Evolutionary conservation across 2,113 vertebrate species (phyloP).

Genomic region (Centropristis striata): DNA sequence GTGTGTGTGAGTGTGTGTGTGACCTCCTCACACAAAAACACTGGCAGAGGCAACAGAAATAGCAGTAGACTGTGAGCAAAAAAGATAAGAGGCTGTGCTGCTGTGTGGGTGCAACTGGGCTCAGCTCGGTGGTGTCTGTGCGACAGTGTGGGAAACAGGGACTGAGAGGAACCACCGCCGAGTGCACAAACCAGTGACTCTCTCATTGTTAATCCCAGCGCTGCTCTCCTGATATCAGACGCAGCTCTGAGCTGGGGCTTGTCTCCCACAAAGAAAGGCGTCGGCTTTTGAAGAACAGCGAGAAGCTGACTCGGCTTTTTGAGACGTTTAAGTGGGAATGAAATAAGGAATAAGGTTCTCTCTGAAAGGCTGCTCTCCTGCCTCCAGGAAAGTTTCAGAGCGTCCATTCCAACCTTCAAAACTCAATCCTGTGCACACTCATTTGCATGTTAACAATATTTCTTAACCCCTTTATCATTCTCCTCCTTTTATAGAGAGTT

Average conservation of each 20-base stretch:
- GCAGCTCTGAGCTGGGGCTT: conserved; percentile 34
- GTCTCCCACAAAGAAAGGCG: conserved; percentile 34
- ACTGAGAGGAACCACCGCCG: conserved; percentile 55
- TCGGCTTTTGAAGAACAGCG: conserved; percentile 39
- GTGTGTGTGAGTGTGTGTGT: no score
- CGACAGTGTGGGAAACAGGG: conserved; percentile 42
- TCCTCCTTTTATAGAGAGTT: no score
- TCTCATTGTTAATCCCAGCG: conserved; percentile 47
- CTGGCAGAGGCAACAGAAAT: conserved; percentile 60
- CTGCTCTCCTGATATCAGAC: conserved; percentile 47
- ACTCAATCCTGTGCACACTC: neutral
- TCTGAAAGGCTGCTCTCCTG: conserved; percentile 30
- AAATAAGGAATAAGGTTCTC: conserved; percentile 37
- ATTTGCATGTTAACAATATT: conserved; percentile 31
- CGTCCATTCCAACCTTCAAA: conserved; percentile 15
- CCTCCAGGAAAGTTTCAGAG: conserved; percentile 33
- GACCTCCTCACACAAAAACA: conserved; percentile 29
- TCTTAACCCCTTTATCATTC: no score
- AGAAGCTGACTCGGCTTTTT: conserved; percentile 52
- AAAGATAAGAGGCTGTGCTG: conserved; percentile 74
- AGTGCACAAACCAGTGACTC: conserved; percentile 52
- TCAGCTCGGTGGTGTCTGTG: conserved; percentile 49
- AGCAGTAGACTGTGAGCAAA: conserved; percentile 61
- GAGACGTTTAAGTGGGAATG: conserved; percentile 41
- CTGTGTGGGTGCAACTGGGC: conserved; percentile 72